Evolutionary conservation across 1,140 invertebrate species (phyloP), one percentile per base, ranked within the genome.

Genomic region (Chymomyza costata): DNA sequence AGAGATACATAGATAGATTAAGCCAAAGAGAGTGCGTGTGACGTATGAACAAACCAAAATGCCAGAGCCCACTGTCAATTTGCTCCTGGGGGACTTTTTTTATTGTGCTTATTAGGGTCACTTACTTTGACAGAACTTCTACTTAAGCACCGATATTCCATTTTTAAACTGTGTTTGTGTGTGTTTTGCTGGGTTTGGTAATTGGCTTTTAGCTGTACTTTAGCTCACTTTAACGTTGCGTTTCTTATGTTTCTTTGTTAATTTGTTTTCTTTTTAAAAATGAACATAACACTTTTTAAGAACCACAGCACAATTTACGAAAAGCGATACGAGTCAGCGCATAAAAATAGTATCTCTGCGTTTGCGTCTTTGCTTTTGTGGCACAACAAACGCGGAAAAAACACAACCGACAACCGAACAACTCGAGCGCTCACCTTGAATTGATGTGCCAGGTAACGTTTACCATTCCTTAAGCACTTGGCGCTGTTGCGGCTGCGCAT

Each of bases 81-180:
- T 56, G 25, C 34, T 45, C 11, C n/a, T 1, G 17, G 34, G 48
- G 31, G 25, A 15, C 32, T 17, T 25, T 34, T 45, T 39, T 68
- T 57, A 53, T 68, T 64, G 60, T 55, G 61, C 63, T 82, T 80
- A 84, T 82, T 84, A 78, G 56, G 82, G 82, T 84, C 82, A 84
- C 82, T 84, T 84, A 84, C 82, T 84, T 82, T 84, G 76, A 82
- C 74, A 80, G 78, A 76, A 71, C 73, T 82, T 68, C 82, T 84
- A 66, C 82, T 82, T 71, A 82, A 82, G 82, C 82, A 84, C 82
- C 82, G 82, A 78, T 84, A 84, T 84, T 84, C 82, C 82, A 84
- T 84, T 82, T 74, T 84, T 43, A 67, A 63, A 63, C 61, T 65
- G 51, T 64, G 19, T 40, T 35, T 64, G 50, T 47, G 15, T 46